Conservation (phyloP, 1,140 invertebrate genomes). For the Pogonognathellus flavescens region DNA sequence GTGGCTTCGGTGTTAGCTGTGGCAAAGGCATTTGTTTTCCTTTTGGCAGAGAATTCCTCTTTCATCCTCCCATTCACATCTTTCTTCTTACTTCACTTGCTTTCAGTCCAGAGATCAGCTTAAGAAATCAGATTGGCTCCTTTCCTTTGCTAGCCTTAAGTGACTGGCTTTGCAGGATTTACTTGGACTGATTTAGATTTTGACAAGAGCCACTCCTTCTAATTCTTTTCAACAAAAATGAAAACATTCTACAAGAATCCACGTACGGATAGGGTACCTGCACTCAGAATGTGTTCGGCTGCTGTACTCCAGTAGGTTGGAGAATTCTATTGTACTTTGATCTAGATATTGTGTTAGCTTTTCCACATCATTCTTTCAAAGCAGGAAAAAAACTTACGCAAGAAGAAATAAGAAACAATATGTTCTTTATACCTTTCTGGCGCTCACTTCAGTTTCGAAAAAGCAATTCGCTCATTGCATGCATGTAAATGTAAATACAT, state of each 20-base stretch:
- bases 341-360: background rate
- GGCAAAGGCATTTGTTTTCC: constrained; percentile 38
- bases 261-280: background rate
- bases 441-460: too few species aligned
- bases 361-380: background rate
- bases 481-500: too few species aligned
- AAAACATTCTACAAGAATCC: background rate
- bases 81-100: background rate
- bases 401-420: background rate
- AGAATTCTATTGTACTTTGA: background rate
- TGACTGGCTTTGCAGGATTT: background rate
- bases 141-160: constrained; percentile 6
- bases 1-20: constrained; percentile 37
- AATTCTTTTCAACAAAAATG: constrained; percentile 15
- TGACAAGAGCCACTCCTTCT: constrained; percentile 40
- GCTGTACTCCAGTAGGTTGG: background rate
- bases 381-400: background rate
- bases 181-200: constrained; percentile 33
- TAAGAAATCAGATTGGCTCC: constrained; percentile 41
- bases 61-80: constrained; percentile 44
- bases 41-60: constrained; percentile 46
- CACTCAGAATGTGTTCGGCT: background rate
- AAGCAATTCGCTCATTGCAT: too few species aligned
- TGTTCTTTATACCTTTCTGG: too few species aligned
- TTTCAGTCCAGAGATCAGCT: constrained; percentile 4